A percentile compares a stretch with the other conserved stretches of the same genome.
Evolutionary conservation across 2,797 vertebrate genomes (phyloP).

Genomic region (Mormyrus proboscirostris): DNA sequence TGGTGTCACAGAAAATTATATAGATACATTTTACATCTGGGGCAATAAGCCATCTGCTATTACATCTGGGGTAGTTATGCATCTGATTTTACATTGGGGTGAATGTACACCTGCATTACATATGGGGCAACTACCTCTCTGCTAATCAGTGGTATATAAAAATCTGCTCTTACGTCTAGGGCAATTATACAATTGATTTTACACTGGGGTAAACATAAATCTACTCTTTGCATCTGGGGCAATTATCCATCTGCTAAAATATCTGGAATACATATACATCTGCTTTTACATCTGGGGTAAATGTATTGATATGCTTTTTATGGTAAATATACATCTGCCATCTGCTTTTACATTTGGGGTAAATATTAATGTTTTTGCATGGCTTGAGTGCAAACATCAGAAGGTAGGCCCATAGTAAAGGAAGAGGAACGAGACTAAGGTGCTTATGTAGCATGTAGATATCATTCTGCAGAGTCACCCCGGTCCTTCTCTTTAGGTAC

Average conservation of each 20-base stretch:
- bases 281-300: not conserved
- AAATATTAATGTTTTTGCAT: not conserved
- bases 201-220: not conserved
- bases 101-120: not conserved
- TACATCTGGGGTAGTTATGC: not conserved
- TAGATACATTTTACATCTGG: not conserved
- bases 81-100: not conserved
- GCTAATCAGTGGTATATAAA: not conserved
- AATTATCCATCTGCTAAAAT: not conserved
- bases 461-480: not conserved
- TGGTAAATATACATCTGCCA: not conserved
- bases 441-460: not conserved
- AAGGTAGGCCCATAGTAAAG: not conserved
- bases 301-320: not conserved
- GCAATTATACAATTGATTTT: not conserved
- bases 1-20: not conserved
- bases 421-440: not conserved
- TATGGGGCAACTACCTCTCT: not conserved
- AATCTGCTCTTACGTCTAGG: not conserved
- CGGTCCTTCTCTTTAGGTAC: not conserved
- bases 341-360: not conserved
- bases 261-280: not conserved
- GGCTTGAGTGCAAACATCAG: not conserved
- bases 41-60: not conserved
- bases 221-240: not conserved